These are phyloP conservation scores for Pimpla rufipes DNA, from an alignment of 2,888 invertebrate species.

Conservation along the genomic window DNA sequence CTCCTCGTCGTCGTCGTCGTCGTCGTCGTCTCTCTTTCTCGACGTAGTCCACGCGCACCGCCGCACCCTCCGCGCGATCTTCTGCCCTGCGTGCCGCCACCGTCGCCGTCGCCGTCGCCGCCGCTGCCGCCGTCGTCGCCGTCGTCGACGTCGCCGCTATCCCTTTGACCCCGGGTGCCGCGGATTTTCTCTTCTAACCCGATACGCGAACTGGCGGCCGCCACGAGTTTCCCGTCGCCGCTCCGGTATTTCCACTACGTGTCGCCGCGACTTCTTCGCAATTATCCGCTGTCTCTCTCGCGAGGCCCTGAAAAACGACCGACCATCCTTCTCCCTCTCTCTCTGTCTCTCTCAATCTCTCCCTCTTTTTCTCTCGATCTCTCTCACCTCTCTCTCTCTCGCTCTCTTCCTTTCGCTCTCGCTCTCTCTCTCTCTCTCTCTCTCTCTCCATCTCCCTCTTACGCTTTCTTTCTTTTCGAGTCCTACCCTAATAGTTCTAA, in stretches of 20 bases:
- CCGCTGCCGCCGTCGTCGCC: neutral
- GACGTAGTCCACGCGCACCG: constrained; percentile 64
- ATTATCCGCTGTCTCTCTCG: neutral
- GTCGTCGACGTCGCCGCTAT: no score
- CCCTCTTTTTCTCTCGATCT: constrained; percentile 21
- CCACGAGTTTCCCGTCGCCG: neutral
- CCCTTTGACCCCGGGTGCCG: neutral
- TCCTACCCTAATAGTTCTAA: constrained; percentile 67
- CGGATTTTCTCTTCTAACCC: neutral
- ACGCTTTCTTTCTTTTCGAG: constrained; percentile 55
- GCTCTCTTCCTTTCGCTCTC: constrained; percentile 50
- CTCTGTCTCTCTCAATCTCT: no score
- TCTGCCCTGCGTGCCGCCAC: constrained; percentile 36
- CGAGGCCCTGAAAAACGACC: no score
- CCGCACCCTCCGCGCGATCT: constrained; percentile 65
- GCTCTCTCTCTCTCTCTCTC: constrained; percentile 28
- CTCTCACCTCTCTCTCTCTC: constrained; percentile 42
- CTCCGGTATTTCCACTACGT: neutral
- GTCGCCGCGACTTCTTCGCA: neutral
- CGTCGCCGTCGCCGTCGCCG: neutral
- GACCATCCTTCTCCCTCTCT: neutral
- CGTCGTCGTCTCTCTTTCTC: constrained; percentile 45
- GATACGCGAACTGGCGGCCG: neutral
- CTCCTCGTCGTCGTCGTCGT: no score
- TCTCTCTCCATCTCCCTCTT: constrained; percentile 35